A percentile compares a stretch with the other conserved stretches of the same genome.
These are phyloP conservation scores for Plagiodera versicolora DNA, from an alignment of 2,888 invertebrate species.

Conservation along the genomic window DNA sequence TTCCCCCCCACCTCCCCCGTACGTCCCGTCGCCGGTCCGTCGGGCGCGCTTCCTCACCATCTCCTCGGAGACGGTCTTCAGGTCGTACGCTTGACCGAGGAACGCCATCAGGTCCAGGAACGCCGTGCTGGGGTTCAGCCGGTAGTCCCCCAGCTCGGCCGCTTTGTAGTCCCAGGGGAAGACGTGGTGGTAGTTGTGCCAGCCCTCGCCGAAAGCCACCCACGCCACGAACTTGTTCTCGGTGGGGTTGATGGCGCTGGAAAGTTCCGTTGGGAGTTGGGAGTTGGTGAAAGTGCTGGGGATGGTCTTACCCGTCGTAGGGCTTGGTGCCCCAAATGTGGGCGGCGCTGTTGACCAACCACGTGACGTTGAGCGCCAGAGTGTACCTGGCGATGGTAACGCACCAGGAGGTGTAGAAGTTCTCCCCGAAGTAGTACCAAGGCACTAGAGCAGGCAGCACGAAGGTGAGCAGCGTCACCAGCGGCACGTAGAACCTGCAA, in stretches of 20 bases:
- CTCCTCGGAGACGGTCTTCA: constrained; percentile 72
- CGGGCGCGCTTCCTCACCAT: constrained; percentile 70
- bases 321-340: constrained; percentile 91
- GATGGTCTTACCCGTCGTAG: constrained; percentile 77
- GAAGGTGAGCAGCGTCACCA: constrained; percentile 80
- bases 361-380: constrained; percentile 79
- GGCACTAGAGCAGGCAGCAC: constrained; percentile 78
- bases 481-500: constrained; percentile 70
- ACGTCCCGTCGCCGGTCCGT: constrained; percentile 36
- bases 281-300: neutral
- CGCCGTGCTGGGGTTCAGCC: constrained; percentile 45
- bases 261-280: constrained; percentile 17
- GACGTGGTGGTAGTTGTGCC: constrained; percentile 93
- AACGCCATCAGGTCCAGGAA: constrained; percentile 48
- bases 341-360: constrained; percentile 92
- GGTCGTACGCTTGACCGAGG: constrained; percentile 80
- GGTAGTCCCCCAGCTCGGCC: constrained; percentile 71
- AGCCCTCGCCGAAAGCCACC: constrained; percentile 81
- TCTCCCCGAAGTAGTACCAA: constrained; percentile 65
- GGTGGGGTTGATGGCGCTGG: constrained; percentile 73
- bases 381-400: constrained; percentile 77
- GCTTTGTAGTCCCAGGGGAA: constrained; percentile 95
- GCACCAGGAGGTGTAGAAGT: constrained; percentile 74
- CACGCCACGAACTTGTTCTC: constrained; percentile 76
- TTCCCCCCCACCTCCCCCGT: constrained; percentile 15